phyloP scores from a whole-genome alignment of 2,113 vertebrate species.

The Megaptera novaeangliae region DNA sequence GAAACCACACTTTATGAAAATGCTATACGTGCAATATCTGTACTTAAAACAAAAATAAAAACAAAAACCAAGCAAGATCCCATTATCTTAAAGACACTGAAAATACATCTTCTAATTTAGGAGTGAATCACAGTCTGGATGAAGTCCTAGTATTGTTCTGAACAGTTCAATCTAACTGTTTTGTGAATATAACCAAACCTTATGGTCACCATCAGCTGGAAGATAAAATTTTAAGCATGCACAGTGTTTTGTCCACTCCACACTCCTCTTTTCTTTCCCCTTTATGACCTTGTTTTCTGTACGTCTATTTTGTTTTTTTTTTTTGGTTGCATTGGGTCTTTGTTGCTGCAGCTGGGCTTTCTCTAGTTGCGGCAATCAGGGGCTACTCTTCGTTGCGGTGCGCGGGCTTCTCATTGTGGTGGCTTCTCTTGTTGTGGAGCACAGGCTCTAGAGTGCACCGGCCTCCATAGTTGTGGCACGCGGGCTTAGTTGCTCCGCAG shows the following conservation, averaged over 20 bases:
- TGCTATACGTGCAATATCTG: background rate
- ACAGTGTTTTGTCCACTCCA: background rate
- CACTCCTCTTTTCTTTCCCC: background rate
- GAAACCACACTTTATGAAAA: constrained; percentile 11
- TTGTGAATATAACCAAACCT: background rate
- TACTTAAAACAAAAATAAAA: background rate
- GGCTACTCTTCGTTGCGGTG: too few species aligned
- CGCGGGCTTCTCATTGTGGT: too few species aligned
- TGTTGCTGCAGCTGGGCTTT: too few species aligned
- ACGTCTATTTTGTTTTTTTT: background rate
- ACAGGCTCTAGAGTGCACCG: fast-evolving
- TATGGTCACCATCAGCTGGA: background rate
- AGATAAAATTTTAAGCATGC: background rate
- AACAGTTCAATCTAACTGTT: background rate
- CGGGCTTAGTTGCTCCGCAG: too few species aligned
- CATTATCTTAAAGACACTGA: constrained; percentile 7
- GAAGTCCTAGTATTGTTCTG: background rate
- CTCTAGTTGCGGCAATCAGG: too few species aligned
- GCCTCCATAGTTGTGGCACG: too few species aligned
- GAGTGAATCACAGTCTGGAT: background rate
- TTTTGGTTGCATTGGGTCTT: too few species aligned
- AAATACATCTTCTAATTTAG: background rate
- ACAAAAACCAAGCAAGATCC: background rate
- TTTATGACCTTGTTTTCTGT: background rate
- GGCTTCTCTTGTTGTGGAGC: too few species aligned